Conservation (phyloP, 2,113 vertebrate genomes). For the Spheniscus mendiculus region DNA sequence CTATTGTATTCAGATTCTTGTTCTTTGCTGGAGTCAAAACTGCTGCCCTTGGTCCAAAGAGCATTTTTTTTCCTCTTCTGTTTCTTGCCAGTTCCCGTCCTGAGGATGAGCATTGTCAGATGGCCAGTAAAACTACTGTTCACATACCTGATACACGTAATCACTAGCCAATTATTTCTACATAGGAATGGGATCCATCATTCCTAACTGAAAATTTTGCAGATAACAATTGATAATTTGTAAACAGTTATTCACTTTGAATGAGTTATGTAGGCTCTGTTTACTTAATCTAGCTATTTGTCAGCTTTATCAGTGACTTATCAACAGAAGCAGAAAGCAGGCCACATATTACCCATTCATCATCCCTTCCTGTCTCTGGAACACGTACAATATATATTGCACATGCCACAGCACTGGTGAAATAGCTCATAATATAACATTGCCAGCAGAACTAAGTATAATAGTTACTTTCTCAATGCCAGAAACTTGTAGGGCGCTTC, state of each 20-base stretch:
- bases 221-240: conserved; percentile 59
- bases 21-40: background rate
- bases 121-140: background rate
- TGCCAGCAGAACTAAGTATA: background rate
- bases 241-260: conserved; percentile 49
- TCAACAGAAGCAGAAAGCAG: conserved; percentile 53
- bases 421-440: background rate
- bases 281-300: conserved; percentile 58
- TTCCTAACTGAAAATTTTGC: conserved; percentile 44
- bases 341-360: conserved; percentile 40
- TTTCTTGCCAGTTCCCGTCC: background rate
- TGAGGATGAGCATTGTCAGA: background rate
- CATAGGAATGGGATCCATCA: conserved; percentile 34
- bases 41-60: background rate
- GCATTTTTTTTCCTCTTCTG: background rate
- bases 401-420: conserved; percentile 1
- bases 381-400: background rate
- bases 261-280: conserved; percentile 53
- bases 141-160: background rate
- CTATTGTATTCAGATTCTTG: background rate
- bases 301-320: conserved; percentile 63
- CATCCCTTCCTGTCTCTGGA: conserved; percentile 33
- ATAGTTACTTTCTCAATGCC: background rate
- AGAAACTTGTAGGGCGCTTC: background rate
- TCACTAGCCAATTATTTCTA: conserved; percentile 26